Evolutionary conservation across 2,797 vertebrate genomes (phyloP).

Genomic region (Carduelis carduelis): DNA sequence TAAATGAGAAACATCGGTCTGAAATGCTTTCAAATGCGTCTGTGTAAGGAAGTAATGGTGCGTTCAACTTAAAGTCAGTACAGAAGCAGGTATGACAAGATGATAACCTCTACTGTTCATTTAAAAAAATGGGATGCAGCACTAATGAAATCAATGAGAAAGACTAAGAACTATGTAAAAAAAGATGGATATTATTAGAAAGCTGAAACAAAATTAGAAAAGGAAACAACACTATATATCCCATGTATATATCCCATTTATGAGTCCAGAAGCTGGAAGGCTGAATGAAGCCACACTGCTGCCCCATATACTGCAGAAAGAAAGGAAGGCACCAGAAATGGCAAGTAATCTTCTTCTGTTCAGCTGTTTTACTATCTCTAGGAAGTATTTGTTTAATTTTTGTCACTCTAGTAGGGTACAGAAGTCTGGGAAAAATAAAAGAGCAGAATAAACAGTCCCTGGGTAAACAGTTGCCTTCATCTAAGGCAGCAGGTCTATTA

Average conservation of each 20-base stretch:
- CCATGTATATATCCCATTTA: too few species aligned
- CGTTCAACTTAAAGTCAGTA: background rate
- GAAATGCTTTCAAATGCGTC: background rate
- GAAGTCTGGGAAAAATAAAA: background rate
- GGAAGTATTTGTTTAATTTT: background rate
- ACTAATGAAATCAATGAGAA: background rate
- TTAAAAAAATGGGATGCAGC: background rate
- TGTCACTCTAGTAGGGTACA: background rate
- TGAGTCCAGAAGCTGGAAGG: background rate
- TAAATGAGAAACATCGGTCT: background rate
- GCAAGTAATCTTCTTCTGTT: background rate
- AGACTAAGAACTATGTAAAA: background rate
- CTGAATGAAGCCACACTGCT: background rate
- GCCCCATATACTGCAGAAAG: background rate
- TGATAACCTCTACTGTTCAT: background rate
- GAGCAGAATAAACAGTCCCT: background rate
- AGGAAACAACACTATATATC: background rate
- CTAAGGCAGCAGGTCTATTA: background rate
- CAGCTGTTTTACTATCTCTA: background rate
- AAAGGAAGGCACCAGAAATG: background rate
- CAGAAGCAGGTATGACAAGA: background rate
- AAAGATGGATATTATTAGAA: background rate
- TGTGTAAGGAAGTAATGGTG: background rate
- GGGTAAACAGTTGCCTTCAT: background rate
- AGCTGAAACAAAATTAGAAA: background rate